Evolutionary conservation across 2,797 vertebrate genomes (phyloP).

Genomic region (Apogon hyalosoma): DNA sequence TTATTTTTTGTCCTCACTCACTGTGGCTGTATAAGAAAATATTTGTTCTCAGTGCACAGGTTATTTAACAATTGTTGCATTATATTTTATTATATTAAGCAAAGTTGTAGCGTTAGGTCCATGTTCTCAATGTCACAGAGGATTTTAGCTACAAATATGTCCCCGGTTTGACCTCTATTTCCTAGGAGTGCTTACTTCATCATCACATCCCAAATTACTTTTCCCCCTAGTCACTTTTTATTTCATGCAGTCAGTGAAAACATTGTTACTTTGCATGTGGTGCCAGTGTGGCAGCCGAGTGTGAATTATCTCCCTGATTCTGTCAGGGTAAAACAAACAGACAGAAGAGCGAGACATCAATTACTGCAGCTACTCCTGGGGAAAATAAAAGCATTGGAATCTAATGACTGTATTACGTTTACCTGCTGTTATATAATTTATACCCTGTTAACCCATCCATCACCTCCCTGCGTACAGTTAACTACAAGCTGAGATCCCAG

Average conservation of each 20-base stretch:
- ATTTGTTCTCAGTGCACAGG: slow-evolving; percentile 3
- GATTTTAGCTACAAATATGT: background rate
- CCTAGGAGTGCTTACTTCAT: slow-evolving; percentile 16
- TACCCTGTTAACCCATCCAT: slow-evolving; percentile 80
- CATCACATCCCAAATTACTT: slow-evolving; percentile 43
- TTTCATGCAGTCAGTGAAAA: slow-evolving; percentile 44
- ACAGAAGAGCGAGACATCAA: slow-evolving; percentile 78
- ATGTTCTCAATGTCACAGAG: slow-evolving; percentile 11
- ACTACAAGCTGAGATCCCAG: slow-evolving; percentile 50
- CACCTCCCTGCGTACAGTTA: slow-evolving; percentile 60
- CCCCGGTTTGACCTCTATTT: slow-evolving; percentile 36
- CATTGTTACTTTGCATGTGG: slow-evolving; percentile 65
- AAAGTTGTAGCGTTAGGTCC: background rate
- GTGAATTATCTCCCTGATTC: slow-evolving; percentile 72
- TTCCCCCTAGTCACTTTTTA: slow-evolving; percentile 37
- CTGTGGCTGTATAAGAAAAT: background rate
- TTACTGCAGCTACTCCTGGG: slow-evolving; percentile 77
- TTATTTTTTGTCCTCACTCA: slow-evolving; percentile 22
- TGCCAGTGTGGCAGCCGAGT: slow-evolving; percentile 71
- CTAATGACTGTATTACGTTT: slow-evolving; percentile 79
- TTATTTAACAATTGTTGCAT: background rate
- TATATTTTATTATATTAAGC: background rate
- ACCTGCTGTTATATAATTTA: slow-evolving; percentile 82
- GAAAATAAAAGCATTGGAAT: slow-evolving; percentile 79
- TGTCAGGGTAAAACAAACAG: slow-evolving; percentile 75